A percentile compares a stretch with the other conserved stretches of the same genome.
Conservation (phyloP, 2,113 vertebrate species). For the Nycticorax nycticorax region DNA sequence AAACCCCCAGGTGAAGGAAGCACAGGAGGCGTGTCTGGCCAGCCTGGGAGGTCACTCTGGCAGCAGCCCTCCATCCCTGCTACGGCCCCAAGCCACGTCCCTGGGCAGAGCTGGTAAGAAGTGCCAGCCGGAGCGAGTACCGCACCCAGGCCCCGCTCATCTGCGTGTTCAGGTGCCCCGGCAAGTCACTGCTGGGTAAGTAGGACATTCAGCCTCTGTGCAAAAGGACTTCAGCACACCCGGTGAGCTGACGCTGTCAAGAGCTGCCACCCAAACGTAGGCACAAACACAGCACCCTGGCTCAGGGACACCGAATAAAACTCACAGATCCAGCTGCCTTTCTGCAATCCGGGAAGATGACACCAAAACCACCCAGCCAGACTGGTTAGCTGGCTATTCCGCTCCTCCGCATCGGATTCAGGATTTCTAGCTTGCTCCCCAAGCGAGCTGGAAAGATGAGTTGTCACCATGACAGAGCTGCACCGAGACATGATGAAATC, state of each 20-base stretch:
- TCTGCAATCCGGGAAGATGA: neutral
- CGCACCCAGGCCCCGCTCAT: neutral
- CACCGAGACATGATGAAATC: neutral
- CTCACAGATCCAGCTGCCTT: neutral
- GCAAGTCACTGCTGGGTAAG: neutral
- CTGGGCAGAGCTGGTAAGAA: neutral
- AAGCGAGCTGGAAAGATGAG: neutral
- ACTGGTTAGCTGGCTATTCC: neutral
- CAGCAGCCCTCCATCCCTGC: neutral
- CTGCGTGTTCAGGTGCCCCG: neutral
- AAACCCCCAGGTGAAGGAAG: neutral
- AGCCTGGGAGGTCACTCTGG: neutral
- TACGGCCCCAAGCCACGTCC: neutral
- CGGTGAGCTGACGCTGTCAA: neutral
- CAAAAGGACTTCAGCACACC: neutral
- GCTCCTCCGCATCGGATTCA: neutral
- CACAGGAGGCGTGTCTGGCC: neutral
- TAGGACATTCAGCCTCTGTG: neutral
- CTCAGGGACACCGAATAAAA: neutral
- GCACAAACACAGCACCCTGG: neutral
- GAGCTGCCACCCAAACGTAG: neutral
- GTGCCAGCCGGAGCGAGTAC: neutral
- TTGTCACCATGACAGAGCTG: neutral
- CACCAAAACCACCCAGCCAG: neutral
- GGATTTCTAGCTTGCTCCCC: neutral